Conservation (phyloP, 1,140 invertebrate species). For the Agrypnia vestita region DNA sequence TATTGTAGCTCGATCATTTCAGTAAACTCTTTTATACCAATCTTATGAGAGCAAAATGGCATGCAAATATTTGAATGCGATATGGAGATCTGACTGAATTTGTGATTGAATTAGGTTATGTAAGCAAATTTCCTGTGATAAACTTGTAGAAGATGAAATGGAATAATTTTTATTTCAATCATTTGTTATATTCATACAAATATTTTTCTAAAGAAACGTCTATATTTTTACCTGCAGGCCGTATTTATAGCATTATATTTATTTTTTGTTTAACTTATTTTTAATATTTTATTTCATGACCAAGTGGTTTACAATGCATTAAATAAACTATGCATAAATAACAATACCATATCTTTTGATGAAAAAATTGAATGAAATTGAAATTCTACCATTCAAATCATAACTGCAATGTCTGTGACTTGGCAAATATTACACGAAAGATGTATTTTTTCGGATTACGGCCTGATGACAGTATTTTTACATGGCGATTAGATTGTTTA, state of each 20-base stretch:
- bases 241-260: too few species aligned
- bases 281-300: too few species aligned
- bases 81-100: slow-evolving; percentile 47
- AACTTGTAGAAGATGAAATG: slow-evolving; percentile 38
- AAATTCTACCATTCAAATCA: too few species aligned
- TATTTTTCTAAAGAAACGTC: slow-evolving; percentile 26
- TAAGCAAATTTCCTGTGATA: slow-evolving; percentile 59
- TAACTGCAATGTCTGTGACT: too few species aligned
- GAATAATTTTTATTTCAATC: slow-evolving; percentile 9
- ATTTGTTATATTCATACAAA: slow-evolving; percentile 21
- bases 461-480: too few species aligned
- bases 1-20: slow-evolving; percentile 1
- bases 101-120: slow-evolving; percentile 58
- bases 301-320: too few species aligned
- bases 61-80: neutral
- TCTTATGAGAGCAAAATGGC: neutral
- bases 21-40: slow-evolving; percentile 5
- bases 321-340: too few species aligned
- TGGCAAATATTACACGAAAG: too few species aligned
- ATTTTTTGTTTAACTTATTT: neutral
- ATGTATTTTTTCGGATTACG: too few species aligned
- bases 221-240: slow-evolving; percentile 34
- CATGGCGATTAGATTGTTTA: slow-evolving; percentile 46
- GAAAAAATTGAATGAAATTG: too few species aligned
- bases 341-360: too few species aligned